Base-by-base conservation (phyloP, 2,888 invertebrate genomes). In the Protophormia terraenovae region DNA sequence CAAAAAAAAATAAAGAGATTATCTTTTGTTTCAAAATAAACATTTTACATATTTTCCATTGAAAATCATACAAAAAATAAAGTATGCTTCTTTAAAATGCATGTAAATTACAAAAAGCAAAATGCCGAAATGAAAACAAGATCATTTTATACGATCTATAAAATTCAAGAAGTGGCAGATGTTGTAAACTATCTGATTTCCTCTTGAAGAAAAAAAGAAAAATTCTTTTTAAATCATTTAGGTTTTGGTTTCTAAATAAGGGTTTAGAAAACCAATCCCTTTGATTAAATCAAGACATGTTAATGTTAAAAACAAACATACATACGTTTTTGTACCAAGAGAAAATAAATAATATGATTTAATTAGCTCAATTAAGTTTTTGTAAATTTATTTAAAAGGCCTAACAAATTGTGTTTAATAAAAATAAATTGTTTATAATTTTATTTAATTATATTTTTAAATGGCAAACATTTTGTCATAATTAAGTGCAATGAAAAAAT, bases 1-100 rank as follows among this genome's bases (percentile, higher is more conserved):
- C 14, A 24, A 22, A 24, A 47, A 7, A 45, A 8, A 32, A 29
- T n/a, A 58, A 58, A 72, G 27, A 72, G 12, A 60, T 72, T 60
- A 72, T 72, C 58, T 72, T 72, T 45, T 41, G 45, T 60, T 72
- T 67, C 6, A n/a, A 58, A n/a, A 72, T 58, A 29, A 27, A 41
- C 47, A 47, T 19, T 27, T 27, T 4, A 27, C 6, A 45, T 29
- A 29, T 55, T 35, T 55, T 72, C 24, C 29, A 72, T 47, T 41
- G 41, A 72, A 60, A 41, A 60, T n/a, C n/a, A n/a, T n/a, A n/a
- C n/a, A n/a, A 45, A 38, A 8, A 62, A 38, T 12, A 1, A 27
- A 5, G 27, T 19, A n/a, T 24, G 38, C 7, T 10, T 53, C 1
- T 32, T 62, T 2, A 22, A 38, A 62, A 38, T n/a, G 0, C 8